Evolutionary conservation across 2,888 invertebrate species (phyloP), one percentile per base, ranked within the genome.

Genomic region (Aplocera efformata): DNA sequence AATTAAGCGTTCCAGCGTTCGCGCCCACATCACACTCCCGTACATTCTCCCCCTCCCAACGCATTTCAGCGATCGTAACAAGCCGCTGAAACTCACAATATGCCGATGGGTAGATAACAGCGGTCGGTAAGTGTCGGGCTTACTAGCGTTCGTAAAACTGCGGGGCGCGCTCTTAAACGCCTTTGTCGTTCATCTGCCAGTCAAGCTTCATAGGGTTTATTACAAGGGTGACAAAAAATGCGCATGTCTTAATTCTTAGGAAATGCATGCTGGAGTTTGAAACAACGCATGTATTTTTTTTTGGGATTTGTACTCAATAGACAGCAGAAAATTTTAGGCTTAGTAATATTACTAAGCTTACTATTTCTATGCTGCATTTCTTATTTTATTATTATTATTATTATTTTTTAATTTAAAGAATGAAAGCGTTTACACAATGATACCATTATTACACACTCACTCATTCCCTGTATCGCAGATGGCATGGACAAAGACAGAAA

Each of bases 61-160:
- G 53, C 61, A 56, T 58, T 67, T 53, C 50, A 51, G 58, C 60
- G 68, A 68, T 70, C 77, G 79, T 74, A 72, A 81, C 79, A 76
- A 73, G 71, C 65, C 69, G 66, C 73, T 72, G 73, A 83, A 83
- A 78, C 79, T 71, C 79, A 81, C 83, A 84, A 82, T 80, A 83
- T 77, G 83, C 71, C 68, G 83, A 84, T 80, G 79, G 78, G 72
- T 68, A 79, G 83, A 82, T 82, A 83, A 82, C 81, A 63, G 59
- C 57, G 65, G 64, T 57, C 65, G 61, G 70, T 73, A 75, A 81
- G 73, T 78, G 73, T 75, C 65, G 59, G 73, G 72, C 68, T 79
- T 80, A 75, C 75, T 72, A 66, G 65, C 63, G 59, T 41, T 44
- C 58, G 70, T 74, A 72, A 73, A 73, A 68, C 59, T 55, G 63